Base-by-base conservation (phyloP, 2,888 invertebrate genomes). In the Lasioglossum malachurum region DNA sequence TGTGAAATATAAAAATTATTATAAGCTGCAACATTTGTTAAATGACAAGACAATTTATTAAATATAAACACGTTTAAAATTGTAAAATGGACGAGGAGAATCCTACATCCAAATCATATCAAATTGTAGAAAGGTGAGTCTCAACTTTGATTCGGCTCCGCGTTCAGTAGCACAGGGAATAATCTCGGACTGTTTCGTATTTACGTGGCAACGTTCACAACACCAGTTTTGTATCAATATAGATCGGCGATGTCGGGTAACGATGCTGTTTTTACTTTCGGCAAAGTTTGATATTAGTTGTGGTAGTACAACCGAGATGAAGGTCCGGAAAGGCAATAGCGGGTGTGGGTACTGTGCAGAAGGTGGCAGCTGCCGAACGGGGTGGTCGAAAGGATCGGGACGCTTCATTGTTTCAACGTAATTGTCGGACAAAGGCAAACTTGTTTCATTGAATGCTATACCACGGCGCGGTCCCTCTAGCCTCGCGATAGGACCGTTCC, bases 391-490 rank as follows among this genome's bases (percentile, higher is more conserved):
- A 81, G 88, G 84, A 74, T 76, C 80, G 85, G 83, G 78, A 74
- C 78, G 89, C 84, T 91, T 93, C 94, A 94, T 94, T 94, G 94
- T 94, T 93, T 92, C 91, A 91, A 79, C 90, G 93, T 94, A 94
- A 94, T 94, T 94, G 93, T 93, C 82, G 92, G 89, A 94, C 94
- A 94, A 94, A 94, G 93, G 93, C 93, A 94, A 95, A 95, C 94
- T 94, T 94, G 94, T 93, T 93, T 93, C 94, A 94, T 94, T 94
- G 93, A 94, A 93, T 91, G 82, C 86, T 76, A 53, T 79, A 80
- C 75, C n/a, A 16, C 69, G 49, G 74, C 71, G n/a, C 31, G 67
- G 78, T 69, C 27, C 75, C 4, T 3, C 89, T 4, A 72, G 57
- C 16, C 23, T 41, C 16, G 27, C n/a, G 31, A 75, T 72, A 41